Evolutionary conservation across 2,888 invertebrate species (phyloP), one percentile per base, ranked within the genome.

Genomic region (Tachina fera): DNA sequence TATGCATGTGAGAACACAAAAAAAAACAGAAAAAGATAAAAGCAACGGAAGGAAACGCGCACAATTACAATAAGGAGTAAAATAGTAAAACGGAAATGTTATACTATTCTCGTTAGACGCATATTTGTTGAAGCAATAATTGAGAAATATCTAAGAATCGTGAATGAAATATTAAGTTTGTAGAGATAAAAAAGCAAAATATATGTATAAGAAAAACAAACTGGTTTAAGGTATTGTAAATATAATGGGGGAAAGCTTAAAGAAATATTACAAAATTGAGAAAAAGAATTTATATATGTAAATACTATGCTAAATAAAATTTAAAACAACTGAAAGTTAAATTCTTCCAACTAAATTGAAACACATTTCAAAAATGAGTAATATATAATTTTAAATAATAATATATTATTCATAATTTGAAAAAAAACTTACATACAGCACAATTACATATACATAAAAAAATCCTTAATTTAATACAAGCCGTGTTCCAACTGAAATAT

Each of bases 61-160:
- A 65, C 31, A 10, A 16, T 14, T 19, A 75, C 39, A 39, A 1
- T 39, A 6, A 1, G 51, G 45, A n/a, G 58, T 4, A 14, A 60
- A 41, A 43, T 11, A 65, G 4, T 13, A 14, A 74, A 67, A 67
- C 43, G 60, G 43, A 67, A 80, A 65, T 22, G 19, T 16, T 72
- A n/a, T 58, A 65, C 5, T 11, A n/a, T 51, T 45, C 53, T 67
- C 41, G 71, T 80, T 79, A 76, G 61, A 67, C 16, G 71, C 60
- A 81, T 74, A 77, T 81, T 77, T 81, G 81, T 81, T 77, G 67
- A 16, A 65, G 31, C 53, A 63, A 74, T 81, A 81, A 81, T 81
- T 81, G 80, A 61, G 72, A 77, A 74, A 68, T 68, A 81, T 67
- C 61, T 77, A 19, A 72, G 45, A 74, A 77, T 63, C 72, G 81